Conservation (phyloP, 2,888 invertebrate species). For the Nomada fabriciana region DNA sequence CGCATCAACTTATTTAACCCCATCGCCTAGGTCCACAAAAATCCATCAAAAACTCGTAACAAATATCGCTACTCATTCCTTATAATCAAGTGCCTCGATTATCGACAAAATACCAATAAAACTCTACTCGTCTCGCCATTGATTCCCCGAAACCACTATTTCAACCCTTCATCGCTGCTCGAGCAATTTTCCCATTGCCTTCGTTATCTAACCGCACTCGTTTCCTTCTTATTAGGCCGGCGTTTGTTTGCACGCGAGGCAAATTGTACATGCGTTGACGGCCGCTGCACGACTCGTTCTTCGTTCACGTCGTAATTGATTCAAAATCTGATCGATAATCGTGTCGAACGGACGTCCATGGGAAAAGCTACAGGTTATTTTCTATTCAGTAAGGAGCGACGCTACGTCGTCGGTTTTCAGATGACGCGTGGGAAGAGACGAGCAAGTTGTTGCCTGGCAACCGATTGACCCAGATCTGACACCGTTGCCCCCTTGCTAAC, state of each 20-base stretch:
- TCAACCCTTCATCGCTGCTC: no score
- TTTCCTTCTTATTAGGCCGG: background rate
- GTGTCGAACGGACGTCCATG: background rate
- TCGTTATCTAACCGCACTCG: background rate
- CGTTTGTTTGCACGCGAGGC: background rate
- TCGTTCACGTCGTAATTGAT: slow-evolving; percentile 26
- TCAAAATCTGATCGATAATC: slow-evolving; percentile 18
- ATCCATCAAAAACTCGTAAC: no score
- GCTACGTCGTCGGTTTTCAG: slow-evolving; percentile 55
- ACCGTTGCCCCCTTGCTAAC: slow-evolving; percentile 45
- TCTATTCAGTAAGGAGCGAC: slow-evolving; percentile 31
- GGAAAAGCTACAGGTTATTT: slow-evolving; percentile 27
- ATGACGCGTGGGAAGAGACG: slow-evolving; percentile 75
- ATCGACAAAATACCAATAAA: no score
- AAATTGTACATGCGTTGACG: background rate
- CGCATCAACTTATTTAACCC: no score
- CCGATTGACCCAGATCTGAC: slow-evolving; percentile 77
- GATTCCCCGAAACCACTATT: no score
- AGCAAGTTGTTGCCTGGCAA: slow-evolving; percentile 76
- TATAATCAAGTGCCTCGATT: no score
- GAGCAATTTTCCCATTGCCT: background rate
- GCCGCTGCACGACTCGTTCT: no score
- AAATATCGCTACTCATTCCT: no score
- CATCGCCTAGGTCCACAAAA: no score
- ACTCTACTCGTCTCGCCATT: no score